These are phyloP conservation scores for Onychomys arenicola DNA, from an alignment of 2,797 vertebrate genomes.

Conservation along the genomic window DNA sequence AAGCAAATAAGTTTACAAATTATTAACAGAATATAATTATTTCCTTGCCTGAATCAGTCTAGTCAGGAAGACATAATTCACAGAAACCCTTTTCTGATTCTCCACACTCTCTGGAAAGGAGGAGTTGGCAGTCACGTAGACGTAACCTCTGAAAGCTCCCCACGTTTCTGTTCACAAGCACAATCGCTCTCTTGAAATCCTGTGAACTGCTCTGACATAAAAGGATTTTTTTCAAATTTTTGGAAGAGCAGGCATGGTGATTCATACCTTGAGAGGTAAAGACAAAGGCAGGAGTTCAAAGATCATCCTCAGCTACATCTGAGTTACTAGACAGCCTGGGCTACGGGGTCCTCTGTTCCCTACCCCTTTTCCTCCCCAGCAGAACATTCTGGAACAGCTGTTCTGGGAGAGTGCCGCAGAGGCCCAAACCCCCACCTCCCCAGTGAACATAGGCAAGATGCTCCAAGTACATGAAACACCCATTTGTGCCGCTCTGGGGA, in stretches of 20 bases:
- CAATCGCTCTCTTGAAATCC: constrained; percentile 1
- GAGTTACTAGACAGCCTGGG: not conserved
- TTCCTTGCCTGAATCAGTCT: constrained; percentile 48
- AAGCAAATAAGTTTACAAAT: constrained; percentile 61
- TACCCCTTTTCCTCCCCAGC: not conserved
- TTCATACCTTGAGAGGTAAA: not conserved
- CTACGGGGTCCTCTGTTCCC: not conserved
- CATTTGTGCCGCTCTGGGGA: not conserved
- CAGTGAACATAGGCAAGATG: not conserved
- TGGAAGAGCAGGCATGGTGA: not conserved
- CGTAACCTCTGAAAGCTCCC: not conserved
- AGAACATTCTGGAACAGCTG: not conserved
- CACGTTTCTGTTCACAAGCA: constrained; percentile 16
- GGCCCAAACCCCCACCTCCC: not conserved
- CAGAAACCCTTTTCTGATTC: constrained; percentile 50
- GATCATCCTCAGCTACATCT: not conserved
- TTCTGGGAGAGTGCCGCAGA: not conserved
- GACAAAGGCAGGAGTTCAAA: not conserved
- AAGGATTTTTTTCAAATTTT: constrained; percentile 39
- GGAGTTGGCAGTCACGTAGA: constrained; percentile 33
- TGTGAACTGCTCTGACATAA: constrained; percentile 6
- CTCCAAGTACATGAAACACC: not conserved
- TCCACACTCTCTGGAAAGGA: constrained; percentile 7
- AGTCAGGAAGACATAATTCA: constrained; percentile 52
- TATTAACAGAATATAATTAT: constrained; percentile 60